Evolutionary conservation across 1,140 invertebrate species (phyloP), one percentile per base, ranked within the genome.

Genomic region (Aphelinus atriplicis): DNA sequence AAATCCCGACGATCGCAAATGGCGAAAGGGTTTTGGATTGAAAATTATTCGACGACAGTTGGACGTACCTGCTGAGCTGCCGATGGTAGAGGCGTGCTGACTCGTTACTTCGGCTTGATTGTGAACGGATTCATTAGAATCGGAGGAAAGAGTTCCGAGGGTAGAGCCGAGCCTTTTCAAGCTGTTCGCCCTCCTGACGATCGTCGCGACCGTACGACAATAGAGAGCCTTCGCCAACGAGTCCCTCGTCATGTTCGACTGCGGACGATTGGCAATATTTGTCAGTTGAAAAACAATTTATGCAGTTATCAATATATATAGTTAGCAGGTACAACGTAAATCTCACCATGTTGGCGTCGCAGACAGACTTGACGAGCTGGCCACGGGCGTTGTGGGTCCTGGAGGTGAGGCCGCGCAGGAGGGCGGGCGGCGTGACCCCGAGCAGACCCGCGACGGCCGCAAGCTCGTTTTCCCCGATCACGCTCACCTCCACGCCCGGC

Each of bases 141-240:
- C 95, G 0, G 95, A 96, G 74, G 94, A 96, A 1, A 97, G 87
- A 2, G 96, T 97, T 61, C 96, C 96, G 10, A 96, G 90, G 2
- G 94, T 96, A 0, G 95, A 96, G 10, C 95, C 94, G 7, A 96
- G 87, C 53, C 95, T 90, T 85, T 97, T 97, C 7, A 97, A 88
- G 81, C 95, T 97, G 84, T 98, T 98, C 42, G 96, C 96, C 80
- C 96, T 89, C 47, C 96, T 89, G 4, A 98, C 95, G 79, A 98
- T 97, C 3, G 96, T 97, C 3, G 96, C 95, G n/a, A 98, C 95
- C 1, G 96, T 97, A 65, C 97, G 92, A 83, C 95, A 97, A 84
- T 98, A 98, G 7, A 98, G 88, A 7, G 96, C 96, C 89, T 97
- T 97, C 1, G 96, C 95, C 58, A 98, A 88, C 62, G 95, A 94